Conservation (phyloP, 2,797 vertebrate species). For the Cyclura pinguis region DNA sequence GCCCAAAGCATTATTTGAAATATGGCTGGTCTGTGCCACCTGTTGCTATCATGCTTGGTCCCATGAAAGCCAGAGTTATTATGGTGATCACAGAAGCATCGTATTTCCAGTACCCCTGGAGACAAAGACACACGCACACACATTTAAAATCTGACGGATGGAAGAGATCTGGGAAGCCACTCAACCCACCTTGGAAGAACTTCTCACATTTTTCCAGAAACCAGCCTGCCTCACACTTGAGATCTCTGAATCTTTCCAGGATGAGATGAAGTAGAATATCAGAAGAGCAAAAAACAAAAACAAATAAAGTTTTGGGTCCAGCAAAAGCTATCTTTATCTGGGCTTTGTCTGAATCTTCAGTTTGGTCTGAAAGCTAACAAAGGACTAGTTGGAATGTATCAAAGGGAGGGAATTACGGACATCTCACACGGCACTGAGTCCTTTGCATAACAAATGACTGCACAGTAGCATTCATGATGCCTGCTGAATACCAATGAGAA, state of each 20-base stretch:
- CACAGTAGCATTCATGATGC: constrained; percentile 67
- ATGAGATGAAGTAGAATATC: background rate
- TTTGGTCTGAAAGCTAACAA: constrained; percentile 57
- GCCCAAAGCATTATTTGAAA: background rate
- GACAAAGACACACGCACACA: too few species aligned
- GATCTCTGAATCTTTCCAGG: constrained; percentile 2
- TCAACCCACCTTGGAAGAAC: background rate
- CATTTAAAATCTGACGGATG: background rate
- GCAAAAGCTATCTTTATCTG: constrained; percentile 21
- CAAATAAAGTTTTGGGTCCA: constrained; percentile 55
- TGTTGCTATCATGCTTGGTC: background rate
- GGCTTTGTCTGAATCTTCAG: constrained; percentile 45
- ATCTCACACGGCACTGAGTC: constrained; percentile 56
- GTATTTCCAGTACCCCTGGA: background rate
- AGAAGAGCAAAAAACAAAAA: background rate
- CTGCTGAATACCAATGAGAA: constrained; percentile 72
- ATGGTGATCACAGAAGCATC: background rate
- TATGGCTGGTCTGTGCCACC: background rate
- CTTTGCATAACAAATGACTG: constrained; percentile 75
- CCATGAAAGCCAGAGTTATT: background rate
- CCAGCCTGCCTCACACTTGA: background rate
- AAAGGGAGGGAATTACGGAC: constrained; percentile 67
- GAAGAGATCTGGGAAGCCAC: background rate
- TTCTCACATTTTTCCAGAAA: background rate
- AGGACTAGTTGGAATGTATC: constrained; percentile 69